Base-by-base conservation (phyloP, 2,888 invertebrate genomes). In the Melanchra persicariae region DNA sequence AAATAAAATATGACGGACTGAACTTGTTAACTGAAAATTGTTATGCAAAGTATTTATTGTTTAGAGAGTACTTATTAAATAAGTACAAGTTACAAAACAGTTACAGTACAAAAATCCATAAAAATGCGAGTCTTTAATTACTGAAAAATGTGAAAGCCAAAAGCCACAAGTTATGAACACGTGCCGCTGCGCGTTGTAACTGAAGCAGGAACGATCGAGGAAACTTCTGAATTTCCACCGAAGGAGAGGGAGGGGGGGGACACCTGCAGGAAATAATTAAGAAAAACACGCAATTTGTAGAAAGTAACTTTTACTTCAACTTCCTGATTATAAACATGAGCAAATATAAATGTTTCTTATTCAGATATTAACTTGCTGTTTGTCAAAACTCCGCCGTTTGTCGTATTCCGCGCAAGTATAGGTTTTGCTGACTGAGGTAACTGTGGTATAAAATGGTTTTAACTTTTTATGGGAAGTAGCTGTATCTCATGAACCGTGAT, bases 161-260 rank as follows among this genome's bases (percentile, higher is more conserved):
- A 40, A 40, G 15, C 40, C 40, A 40, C 47, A n/a, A 75, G n/a
- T 24, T 12, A 40, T 30, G 30, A 52, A 45, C 61, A 82, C 65
- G 83, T 70, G 58, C 45, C 70, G 47, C 22, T 30, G n/a, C n/a
- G n/a, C n/a, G n/a, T n/a, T n/a, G 54, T 60, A 61, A 64, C 37
- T 26, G 52, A 61, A 69, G 30, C 34, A 24, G 12, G n/a, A 64
- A 49, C 24, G 12, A 59, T 64, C n/a, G 10, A 43, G 10, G 24
- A 34, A 77, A 51, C 26, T 24, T 57, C 49, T 24, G 67, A 43
- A 58, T 43, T 24, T 43, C 8, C 15, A n/a, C 10, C 15, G 43
- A 8, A 3, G 54, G n/a, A n/a, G 19, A 30, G 30, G 30, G 10
- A 1, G 26, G 8, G 9, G 26, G n/a, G 24, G 12, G n/a, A 34